Conservation (phyloP, 2,888 invertebrate genomes). For the Parnassius smintheus region DNA sequence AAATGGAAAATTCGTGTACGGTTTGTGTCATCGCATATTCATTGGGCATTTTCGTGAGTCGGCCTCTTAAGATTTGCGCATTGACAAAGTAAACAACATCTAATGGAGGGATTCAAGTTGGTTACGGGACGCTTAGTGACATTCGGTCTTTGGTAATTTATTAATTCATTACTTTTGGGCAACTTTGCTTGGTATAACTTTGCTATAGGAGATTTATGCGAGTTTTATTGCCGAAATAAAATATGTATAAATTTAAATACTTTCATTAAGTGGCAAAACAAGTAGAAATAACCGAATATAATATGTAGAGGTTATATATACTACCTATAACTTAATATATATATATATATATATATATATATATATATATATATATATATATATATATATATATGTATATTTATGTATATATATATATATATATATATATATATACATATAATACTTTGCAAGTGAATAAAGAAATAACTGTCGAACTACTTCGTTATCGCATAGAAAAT, state of each 20-base stretch:
- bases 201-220: constrained; percentile 3
- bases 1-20: constrained; percentile 80
- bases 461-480: no score
- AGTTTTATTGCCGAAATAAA: constrained; percentile 1
- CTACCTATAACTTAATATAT: no score
- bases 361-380: no score
- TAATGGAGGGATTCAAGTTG: constrained; percentile 75
- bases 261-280: no score
- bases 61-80: constrained; percentile 78
- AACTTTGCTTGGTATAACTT: constrained; percentile 23
- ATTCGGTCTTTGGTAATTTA: constrained; percentile 54
- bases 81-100: constrained; percentile 74
- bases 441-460: no score
- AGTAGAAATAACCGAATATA: no score
- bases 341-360: no score
- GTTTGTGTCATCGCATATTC: constrained; percentile 81
- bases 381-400: no score
- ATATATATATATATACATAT: no score
- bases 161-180: constrained; percentile 47
- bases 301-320: no score
- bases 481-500: no score
- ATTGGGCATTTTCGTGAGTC: constrained; percentile 78
- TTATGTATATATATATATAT: no score
- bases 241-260: background rate
- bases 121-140: constrained; percentile 68